A percentile compares a stretch with the other conserved stretches of the same genome.
Evolutionary conservation across 2,113 vertebrate genomes (phyloP).

Genomic region (Equus quagga): DNA sequence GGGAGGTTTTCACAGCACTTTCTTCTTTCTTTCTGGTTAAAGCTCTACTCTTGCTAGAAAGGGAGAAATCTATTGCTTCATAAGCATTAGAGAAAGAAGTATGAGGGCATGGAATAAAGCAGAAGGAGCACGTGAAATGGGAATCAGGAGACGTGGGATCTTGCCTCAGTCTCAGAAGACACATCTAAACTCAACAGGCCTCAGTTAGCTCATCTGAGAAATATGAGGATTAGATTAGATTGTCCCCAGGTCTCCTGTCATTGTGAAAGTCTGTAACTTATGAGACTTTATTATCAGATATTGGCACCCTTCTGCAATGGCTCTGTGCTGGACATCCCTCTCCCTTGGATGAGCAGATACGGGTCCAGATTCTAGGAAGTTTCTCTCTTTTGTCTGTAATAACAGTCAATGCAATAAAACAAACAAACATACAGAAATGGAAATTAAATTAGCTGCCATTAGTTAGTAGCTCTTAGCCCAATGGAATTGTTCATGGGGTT

Average conservation of each 20-base stretch:
- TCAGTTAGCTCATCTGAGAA: neutral
- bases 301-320: neutral
- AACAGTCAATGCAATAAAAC: neutral
- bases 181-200: neutral
- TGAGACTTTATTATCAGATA: neutral
- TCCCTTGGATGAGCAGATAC: neutral
- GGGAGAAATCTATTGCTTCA: neutral
- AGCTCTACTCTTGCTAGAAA: neutral
- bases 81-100: neutral
- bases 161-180: neutral
- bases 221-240: neutral
- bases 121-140: neutral
- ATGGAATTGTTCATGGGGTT: neutral
- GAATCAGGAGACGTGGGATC: neutral
- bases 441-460: neutral
- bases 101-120: neutral
- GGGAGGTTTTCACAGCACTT: neutral
- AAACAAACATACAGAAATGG: neutral
- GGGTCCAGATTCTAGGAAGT: neutral
- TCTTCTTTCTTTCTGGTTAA: neutral
- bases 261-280: neutral
- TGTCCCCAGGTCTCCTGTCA: neutral
- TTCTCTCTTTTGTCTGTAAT: neutral
- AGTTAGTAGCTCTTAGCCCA: neutral
- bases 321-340: neutral